A percentile compares a stretch with the other conserved stretches of the same genome.
phyloP scores from a whole-genome alignment of 2,888 invertebrate species.

The Acanthacorydalis orientalis region DNA sequence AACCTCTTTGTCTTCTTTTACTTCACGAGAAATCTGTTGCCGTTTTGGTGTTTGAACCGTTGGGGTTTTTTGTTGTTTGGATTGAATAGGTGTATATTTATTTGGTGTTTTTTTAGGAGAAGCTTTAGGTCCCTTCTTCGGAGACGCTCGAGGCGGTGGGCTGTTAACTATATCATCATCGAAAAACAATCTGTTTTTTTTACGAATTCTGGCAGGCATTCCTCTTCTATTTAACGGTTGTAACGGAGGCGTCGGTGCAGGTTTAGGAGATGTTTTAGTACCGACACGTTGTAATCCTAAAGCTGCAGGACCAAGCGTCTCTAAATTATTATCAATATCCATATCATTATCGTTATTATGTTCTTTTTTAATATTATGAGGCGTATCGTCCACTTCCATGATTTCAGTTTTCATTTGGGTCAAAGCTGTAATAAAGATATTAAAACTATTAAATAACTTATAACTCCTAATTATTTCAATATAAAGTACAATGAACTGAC shows the following conservation, averaged over 20 bases:
- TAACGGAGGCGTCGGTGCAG: conserved; percentile 50
- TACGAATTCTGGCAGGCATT: conserved; percentile 80
- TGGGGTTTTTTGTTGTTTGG: conserved; percentile 30
- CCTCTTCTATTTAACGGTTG: conserved; percentile 71
- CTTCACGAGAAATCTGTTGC: conserved; percentile 26
- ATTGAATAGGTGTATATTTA: conserved; percentile 27
- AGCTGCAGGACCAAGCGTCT: conserved; percentile 61
- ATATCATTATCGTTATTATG: conserved; percentile 27
- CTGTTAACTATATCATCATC: conserved; percentile 79
- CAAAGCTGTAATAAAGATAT: no score
- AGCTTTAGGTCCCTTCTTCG: conserved; percentile 45
- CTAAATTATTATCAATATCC: conserved; percentile 43
- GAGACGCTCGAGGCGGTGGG: conserved; percentile 55
- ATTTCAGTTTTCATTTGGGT: background rate
- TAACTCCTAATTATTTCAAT: background rate
- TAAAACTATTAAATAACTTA: background rate
- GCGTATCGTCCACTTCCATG: background rate
- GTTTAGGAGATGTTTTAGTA: conserved; percentile 53
- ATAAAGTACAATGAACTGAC: background rate
- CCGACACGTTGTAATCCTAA: conserved; percentile 70
- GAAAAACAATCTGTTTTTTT: conserved; percentile 75
- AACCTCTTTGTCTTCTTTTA: conserved; percentile 20
- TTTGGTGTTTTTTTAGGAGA: conserved; percentile 28
- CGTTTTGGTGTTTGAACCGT: conserved; percentile 19
- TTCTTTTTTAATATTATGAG: background rate